Percentiles rank a stretch among this genome's conserved stretches.
These are phyloP conservation scores for Phrynocephalus vlangalii DNA, from an alignment of 2,797 vertebrate genomes.

Conservation along the genomic window DNA sequence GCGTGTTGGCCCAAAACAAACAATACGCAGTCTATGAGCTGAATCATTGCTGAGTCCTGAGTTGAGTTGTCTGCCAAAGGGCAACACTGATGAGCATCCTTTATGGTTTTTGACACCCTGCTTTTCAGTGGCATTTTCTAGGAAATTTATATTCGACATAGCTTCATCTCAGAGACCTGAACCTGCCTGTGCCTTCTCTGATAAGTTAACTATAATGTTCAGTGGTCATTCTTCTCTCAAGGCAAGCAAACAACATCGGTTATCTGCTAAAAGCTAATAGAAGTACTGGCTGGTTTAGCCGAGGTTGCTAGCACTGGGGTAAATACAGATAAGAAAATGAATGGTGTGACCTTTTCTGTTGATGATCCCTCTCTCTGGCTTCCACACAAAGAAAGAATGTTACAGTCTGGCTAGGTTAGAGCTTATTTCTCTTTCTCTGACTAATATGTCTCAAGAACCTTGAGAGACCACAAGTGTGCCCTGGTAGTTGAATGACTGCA, in stretches of 20 bases:
- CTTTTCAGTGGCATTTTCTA: constrained; percentile 3
- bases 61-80: background rate
- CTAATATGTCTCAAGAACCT: background rate
- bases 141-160: constrained; percentile 36
- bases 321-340: constrained; percentile 21
- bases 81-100: constrained; percentile 5
- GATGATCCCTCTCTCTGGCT: background rate
- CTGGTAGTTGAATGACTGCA: background rate
- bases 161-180: background rate
- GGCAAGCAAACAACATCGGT: constrained; percentile 27
- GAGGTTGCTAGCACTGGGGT: constrained; percentile 7
- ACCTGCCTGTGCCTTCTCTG: constrained; percentile 28
- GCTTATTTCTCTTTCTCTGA: background rate
- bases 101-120: background rate
- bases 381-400: constrained; percentile 1
- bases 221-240: constrained; percentile 20
- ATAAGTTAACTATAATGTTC: constrained; percentile 37
- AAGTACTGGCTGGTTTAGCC: constrained; percentile 21
- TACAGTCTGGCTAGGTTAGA: background rate
- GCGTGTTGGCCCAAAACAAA: background rate
- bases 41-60: constrained; percentile 10
- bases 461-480: background rate
- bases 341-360: background rate
- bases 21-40: constrained; percentile 6
- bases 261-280: constrained; percentile 20